Base-by-base conservation (phyloP, 2,113 vertebrate genomes). In the Ciconia maguari region DNA sequence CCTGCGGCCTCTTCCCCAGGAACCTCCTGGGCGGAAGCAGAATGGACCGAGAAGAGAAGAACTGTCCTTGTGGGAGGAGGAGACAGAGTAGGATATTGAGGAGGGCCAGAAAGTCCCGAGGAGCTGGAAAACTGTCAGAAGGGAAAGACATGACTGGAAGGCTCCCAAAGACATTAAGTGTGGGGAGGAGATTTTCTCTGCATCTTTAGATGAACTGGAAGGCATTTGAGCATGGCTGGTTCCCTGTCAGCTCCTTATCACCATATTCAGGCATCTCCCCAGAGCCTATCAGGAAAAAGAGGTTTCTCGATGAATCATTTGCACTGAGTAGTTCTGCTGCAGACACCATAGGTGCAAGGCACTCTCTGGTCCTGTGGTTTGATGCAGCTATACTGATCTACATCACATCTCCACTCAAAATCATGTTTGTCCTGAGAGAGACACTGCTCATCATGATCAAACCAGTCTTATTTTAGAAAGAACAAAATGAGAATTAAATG, bases 241-340 rank as follows among this genome's bases (percentile, higher is more conserved):
- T 93, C 66, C 62, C 62, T 89, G 61, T 94, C 90, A 94, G 62
- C 94, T 92, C 83, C 83, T 84, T 91, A 82, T 79, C 87, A 72
- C 72, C 18, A 3, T 12, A 9, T 65, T 87, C 90, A 89, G 91
- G 92, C 65, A 72, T 24, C 61, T 76, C 15, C 87, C 83, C 91
- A 92, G 87, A 76, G 25, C 48, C 81, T 54, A 54, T 57, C 74
- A 87, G 62, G 70, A 76, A 36, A 52, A 82, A 58, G 52, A 87
- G 19, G 24, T 60, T 87, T 89, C 89, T 83, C 14, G 5, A 19
- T 65, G 57, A 93, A 72, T 78, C 29, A 38, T 75, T 69, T 65
- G 18, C 58, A 10, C 49, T 29, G 29, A 58, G 32, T 9, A 61
- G 46, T 58, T 92, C 26, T 94, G 83, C 94, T 32, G 57, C 74